Conservation (phyloP, 2,888 invertebrate species). For the Tridacna gigas region DNA sequence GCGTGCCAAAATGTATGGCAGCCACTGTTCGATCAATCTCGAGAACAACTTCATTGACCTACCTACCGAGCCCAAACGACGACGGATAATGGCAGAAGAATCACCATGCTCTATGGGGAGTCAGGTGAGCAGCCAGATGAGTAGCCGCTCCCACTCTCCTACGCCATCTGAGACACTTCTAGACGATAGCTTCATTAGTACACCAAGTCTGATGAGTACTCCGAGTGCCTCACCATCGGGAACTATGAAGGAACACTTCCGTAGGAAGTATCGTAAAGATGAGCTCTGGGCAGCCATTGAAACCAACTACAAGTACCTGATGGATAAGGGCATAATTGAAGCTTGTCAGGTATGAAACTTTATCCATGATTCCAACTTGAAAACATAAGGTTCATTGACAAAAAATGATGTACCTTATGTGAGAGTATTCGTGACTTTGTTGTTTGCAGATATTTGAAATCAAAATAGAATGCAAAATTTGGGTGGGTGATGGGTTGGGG, state of each 20-base stretch:
- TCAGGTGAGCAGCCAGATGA: conserved; percentile 72
- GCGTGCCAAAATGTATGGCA: conserved; percentile 50
- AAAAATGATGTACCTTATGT: too few relatives aligned
- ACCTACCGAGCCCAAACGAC: conserved; percentile 76
- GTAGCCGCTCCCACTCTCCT: conserved; percentile 79
- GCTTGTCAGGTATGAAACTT: conserved; percentile 89
- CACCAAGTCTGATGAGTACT: conserved; percentile 70
- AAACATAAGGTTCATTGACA: too few relatives aligned
- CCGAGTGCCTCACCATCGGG: conserved; percentile 76
- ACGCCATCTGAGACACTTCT: conserved; percentile 65
- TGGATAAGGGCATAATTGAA: conserved; percentile 97
- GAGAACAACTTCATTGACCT: conserved; percentile 62
- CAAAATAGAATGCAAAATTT: too few relatives aligned
- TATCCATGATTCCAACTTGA: too few relatives aligned
- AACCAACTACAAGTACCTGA: conserved; percentile 96
- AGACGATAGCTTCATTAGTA: conserved; percentile 74
- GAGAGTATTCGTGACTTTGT: too few relatives aligned
- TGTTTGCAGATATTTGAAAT: too few relatives aligned
- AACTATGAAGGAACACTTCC: conserved; percentile 77
- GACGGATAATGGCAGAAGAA: conserved; percentile 74
- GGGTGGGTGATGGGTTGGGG: too few relatives aligned
- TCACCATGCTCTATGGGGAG: conserved; percentile 67
- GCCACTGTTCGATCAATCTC: conserved; percentile 58
- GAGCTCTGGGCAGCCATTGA: conserved; percentile 96
- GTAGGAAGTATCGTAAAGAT: conserved; percentile 87